Evolutionary conservation across 2,888 invertebrate genomes (phyloP).

Genomic region (Oxystoma pomonae): DNA sequence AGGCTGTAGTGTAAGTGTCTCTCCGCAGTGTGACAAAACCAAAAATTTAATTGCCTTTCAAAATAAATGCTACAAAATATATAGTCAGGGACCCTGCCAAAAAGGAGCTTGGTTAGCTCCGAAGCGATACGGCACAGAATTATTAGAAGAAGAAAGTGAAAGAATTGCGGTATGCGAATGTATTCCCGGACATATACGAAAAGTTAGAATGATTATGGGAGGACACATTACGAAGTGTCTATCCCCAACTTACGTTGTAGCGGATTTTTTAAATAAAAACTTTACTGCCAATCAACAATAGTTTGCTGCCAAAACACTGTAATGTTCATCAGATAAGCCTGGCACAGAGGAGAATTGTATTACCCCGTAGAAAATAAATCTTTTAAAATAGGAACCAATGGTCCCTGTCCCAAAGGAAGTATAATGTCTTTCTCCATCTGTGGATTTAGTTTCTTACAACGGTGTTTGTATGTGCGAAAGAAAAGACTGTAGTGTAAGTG

Average conservation of each 20-base stretch:
- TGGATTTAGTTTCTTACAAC: conserved; percentile 78
- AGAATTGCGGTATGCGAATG: conserved; percentile 53
- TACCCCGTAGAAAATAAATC: background rate
- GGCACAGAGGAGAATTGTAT: too few relatives aligned
- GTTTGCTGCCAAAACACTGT: background rate
- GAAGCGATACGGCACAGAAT: conserved; percentile 39
- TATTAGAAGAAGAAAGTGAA: conserved; percentile 27
- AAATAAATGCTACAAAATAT: conserved; percentile 43
- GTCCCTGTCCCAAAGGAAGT: background rate
- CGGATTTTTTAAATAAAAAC: conserved; percentile 59
- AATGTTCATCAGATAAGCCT: too few relatives aligned
- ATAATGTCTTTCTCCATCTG: conserved; percentile 61
- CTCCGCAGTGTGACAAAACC: background rate
- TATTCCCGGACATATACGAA: conserved; percentile 59
- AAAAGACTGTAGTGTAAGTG: conserved; percentile 26
- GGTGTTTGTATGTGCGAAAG: conserved; percentile 70
- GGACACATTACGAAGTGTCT: conserved; percentile 50
- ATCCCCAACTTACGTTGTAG: conserved; percentile 60
- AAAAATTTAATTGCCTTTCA: background rate
- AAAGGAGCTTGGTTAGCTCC: conserved; percentile 68
- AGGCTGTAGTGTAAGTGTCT: background rate
- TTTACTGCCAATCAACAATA: conserved; percentile 23
- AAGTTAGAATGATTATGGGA: conserved; percentile 38
- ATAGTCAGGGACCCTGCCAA: conserved; percentile 73
- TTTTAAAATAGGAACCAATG: background rate